A percentile compares a stretch with the other conserved stretches of the same genome.
Conservation (phyloP, 2,113 vertebrate species). For the Rhinogobius similis region DNA sequence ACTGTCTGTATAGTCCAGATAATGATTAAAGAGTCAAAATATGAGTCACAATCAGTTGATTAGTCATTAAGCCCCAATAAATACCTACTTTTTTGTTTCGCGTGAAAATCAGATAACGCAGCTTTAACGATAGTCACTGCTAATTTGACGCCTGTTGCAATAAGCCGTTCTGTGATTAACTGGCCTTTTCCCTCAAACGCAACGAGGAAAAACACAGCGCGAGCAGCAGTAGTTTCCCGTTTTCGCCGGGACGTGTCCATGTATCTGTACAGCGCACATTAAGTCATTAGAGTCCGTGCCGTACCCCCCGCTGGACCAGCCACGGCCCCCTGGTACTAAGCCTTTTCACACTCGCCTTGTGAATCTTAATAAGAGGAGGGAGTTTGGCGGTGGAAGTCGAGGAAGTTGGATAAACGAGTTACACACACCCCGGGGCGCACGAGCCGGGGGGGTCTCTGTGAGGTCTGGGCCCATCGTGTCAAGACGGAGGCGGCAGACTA, state of each 20-base stretch:
- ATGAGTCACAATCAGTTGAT: no score
- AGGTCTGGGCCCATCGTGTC: constrained; percentile 70
- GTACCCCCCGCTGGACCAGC: constrained; percentile 61
- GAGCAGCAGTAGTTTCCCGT: not conserved
- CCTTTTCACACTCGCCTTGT: constrained; percentile 64
- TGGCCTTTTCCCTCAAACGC: not conserved
- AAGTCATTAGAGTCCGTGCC: constrained; percentile 63
- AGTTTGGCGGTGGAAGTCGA: constrained; percentile 69
- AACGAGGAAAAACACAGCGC: not conserved
- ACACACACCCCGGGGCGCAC: constrained; percentile 70
- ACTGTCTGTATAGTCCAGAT: no score
- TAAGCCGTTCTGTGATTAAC: not conserved
- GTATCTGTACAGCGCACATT: constrained; percentile 41
- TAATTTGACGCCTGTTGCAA: not conserved
- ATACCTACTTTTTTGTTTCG: no score
- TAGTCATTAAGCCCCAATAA: no score
- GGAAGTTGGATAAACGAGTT: constrained; percentile 73
- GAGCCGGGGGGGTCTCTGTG: constrained; percentile 67
- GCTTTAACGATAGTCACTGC: not conserved
- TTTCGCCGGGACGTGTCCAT: constrained; percentile 26
- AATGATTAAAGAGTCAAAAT: no score
- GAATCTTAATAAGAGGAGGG: constrained; percentile 72
- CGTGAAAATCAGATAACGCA: no score
- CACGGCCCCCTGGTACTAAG: constrained; percentile 45
- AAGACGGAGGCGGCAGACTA: constrained; percentile 69